Evolutionary conservation across 2,113 vertebrate species (phyloP), one percentile per base, ranked within the genome.

Genomic region (Fukomys damarensis): DNA sequence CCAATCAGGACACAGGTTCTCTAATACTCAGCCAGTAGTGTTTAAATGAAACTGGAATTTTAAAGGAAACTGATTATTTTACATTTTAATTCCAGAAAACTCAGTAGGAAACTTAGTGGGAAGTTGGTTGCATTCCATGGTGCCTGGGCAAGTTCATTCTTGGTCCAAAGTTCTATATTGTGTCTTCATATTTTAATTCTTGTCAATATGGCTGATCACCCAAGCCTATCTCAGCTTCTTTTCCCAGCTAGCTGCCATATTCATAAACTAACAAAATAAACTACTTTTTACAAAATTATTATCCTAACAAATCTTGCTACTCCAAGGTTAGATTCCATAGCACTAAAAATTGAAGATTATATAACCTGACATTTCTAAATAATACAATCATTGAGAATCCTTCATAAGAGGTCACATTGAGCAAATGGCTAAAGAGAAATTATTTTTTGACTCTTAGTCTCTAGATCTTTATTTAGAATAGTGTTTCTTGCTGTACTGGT

Each of bases 401-500:
- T 86, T n/a, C 4, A 38, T 76, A 72, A 77, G 19, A 76, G 13
- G 49, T 19, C 76, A 84, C 52, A 32, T 46, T 63, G 32, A 76
- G 59, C 88, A 82, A 49, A 22, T 43, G 7, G 9, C 1, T 28
- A 85, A 66, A 26, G 30, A 49, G 12, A 8, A 6, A 92, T 22
- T 66, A 86, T 70, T 2, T 30, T 9, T 52, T 80, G 35, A 95
- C 3, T 95, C 13, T 95, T 93, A 54, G n/a, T 72, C 2, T 68
- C 32, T 77, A 59, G 12, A 70, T 5, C 32, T 91, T 35, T 49
- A 70, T 91, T 76, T 65, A 80, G 61, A 93, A 28, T 6, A 9
- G 85, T 95, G 49, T 17, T 91, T 93, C 10, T 91, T 59, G 7
- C 74, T 80, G n/a, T 89, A 81, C 97, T 96, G 92, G 81, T 66